Evolutionary conservation across 2,888 invertebrate genomes (phyloP), one percentile per base, ranked within the genome.

Genomic region (Antitype chi): DNA sequence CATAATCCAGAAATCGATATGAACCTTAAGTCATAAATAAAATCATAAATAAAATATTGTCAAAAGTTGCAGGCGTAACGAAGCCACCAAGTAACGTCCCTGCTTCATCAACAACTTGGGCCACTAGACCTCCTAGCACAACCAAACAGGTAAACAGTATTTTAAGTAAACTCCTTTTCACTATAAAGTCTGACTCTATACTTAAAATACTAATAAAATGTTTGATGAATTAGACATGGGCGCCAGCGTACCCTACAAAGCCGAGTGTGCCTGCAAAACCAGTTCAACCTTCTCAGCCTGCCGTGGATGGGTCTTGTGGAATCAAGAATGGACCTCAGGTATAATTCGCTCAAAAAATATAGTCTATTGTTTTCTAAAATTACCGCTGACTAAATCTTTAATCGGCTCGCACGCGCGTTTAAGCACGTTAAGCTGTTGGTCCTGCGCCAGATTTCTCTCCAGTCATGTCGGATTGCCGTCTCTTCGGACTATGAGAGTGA

Each of bases 281-380:
- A 28, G 74, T 84, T 59, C 81, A 89, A 68, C 92, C 92, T 47
- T 73, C 90, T 43, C 93, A 91, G 59, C 95, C 94, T 68, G 91
- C 91, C 63, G 91, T 92, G 2, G 95, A 95, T 73, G 94, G 94
- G 1, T 96, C 97, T 25, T 98, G 98, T 90, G 98, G 98, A 5
- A 97, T 97, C 9, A 98, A 98, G 92, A 98, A 98, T 93, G 98
- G 98, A n/a, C 97, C 97, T 72, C 98, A 97, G 93, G 97, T 97
- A 94, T 59, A 55, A 60, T 69, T 8, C 67, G 25, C 7, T 20
- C 8, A 2, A 23, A 57, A 52, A 25, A 63, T 49, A 49, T 74
- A 0, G 8, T 28, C 5, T n/a, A 3, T 52, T 75, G 13, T 38
- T 60, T 60, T 59, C 49, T 17, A 5, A 55, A 25, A 74, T 11